phyloP scores from a whole-genome alignment of 1,140 invertebrate species.

The Procambarus clarkii region DNA sequence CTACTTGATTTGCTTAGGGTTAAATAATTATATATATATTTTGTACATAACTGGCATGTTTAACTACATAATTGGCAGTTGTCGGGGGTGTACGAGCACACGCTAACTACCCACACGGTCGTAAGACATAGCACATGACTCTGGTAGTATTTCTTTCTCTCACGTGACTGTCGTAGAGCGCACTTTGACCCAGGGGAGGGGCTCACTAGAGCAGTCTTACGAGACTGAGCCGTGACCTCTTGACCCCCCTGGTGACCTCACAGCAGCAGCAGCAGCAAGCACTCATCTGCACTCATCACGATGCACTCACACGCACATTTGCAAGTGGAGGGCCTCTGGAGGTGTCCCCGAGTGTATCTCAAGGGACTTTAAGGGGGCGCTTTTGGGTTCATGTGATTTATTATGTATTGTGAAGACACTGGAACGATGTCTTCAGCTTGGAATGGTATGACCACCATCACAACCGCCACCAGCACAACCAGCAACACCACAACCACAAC shows the following conservation, averaged over 20 bases:
- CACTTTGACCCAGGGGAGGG: not conserved
- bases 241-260: not conserved
- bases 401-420: no score
- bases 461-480: no score
- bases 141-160: not conserved
- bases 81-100: slow-evolving; percentile 45
- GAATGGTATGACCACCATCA: no score
- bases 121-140: no score
- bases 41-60: slow-evolving; percentile 45
- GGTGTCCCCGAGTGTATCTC: no score
- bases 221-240: not conserved
- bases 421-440: no score
- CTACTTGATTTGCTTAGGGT: not conserved
- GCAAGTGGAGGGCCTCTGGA: no score
- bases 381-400: no score
- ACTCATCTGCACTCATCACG: not conserved
- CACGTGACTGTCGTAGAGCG: not conserved
- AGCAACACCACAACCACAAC: no score
- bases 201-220: no score
- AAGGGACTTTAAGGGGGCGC: no score
- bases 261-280: not conserved
- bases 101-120: not conserved
- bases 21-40: not conserved
- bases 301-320: no score
- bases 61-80: slow-evolving; percentile 34